A percentile compares a stretch with the other conserved stretches of the same genome.
Evolutionary conservation across 1,140 invertebrate genomes (phyloP).

Genomic region (Harlomillsia oculata): DNA sequence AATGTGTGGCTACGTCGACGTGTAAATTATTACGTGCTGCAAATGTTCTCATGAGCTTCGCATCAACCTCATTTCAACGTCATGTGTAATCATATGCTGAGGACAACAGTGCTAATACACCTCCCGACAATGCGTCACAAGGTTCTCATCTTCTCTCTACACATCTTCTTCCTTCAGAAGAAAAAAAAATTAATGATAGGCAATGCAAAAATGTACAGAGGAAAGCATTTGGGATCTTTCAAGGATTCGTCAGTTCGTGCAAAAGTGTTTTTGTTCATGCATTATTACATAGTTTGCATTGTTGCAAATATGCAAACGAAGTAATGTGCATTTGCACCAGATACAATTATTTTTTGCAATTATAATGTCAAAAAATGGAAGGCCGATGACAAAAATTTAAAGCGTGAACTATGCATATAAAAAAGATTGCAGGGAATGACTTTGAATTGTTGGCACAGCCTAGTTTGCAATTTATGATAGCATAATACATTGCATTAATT

Average conservation of each 20-base stretch:
- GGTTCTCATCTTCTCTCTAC: conserved; percentile 2
- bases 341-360: neutral
- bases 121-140: conserved; percentile 1
- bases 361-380: neutral
- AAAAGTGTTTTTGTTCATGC: too few relatives aligned
- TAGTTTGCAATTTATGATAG: too few relatives aligned
- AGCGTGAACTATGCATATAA: neutral
- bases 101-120: neutral
- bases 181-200: too few relatives aligned
- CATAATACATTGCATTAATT: conserved; percentile 6
- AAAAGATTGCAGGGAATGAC: conserved; percentile 1
- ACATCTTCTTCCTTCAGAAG: neutral
- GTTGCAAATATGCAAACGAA: too few relatives aligned
- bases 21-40: conserved; percentile 12
- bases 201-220: too few relatives aligned
- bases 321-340: too few relatives aligned
- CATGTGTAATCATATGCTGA: neutral
- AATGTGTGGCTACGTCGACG: neutral
- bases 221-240: too few relatives aligned
- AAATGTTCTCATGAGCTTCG: conserved; percentile 5
- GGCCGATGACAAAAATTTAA: too few relatives aligned
- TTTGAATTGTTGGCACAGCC: too few relatives aligned
- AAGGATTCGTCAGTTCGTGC: too few relatives aligned
- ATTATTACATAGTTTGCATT: too few relatives aligned
- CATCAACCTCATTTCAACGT: conserved; percentile 13